Conservation (phyloP, 2,797 vertebrate genomes). For the Lutjanus argentimaculatus region DNA sequence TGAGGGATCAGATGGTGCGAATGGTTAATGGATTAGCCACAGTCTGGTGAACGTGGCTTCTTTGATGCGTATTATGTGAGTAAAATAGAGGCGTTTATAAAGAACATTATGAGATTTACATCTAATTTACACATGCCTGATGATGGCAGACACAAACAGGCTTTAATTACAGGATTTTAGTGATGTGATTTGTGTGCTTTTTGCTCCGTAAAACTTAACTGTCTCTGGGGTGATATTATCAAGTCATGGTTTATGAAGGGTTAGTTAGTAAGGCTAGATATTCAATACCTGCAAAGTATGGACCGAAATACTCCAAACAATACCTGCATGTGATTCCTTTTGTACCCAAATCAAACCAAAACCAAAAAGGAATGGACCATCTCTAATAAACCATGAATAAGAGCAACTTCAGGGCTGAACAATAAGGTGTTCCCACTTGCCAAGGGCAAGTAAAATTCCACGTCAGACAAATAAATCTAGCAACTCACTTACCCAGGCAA, state of each 20-base stretch:
- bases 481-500: too few relatives aligned
- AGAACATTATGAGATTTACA: conserved; percentile 14
- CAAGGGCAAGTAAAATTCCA: too few relatives aligned
- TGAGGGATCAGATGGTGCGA: neutral
- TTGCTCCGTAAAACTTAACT: neutral
- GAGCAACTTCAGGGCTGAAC: too few relatives aligned
- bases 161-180: neutral
- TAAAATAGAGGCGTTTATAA: neutral
- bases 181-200: neutral
- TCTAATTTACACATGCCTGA: conserved; percentile 7
- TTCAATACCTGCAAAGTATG: too few relatives aligned
- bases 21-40: neutral
- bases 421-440: too few relatives aligned
- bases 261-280: neutral
- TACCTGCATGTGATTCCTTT: too few relatives aligned
- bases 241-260: neutral
- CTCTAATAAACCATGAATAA: too few relatives aligned
- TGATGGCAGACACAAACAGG: neutral
- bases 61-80: neutral
- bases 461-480: too few relatives aligned
- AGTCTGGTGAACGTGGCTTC: neutral
- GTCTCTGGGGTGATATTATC: too few relatives aligned
- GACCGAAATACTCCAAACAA: too few relatives aligned
- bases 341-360: too few relatives aligned
- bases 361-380: too few relatives aligned